Evolutionary conservation across 1,140 invertebrate genomes (phyloP).

Genomic region (Drosophila funebris): DNA sequence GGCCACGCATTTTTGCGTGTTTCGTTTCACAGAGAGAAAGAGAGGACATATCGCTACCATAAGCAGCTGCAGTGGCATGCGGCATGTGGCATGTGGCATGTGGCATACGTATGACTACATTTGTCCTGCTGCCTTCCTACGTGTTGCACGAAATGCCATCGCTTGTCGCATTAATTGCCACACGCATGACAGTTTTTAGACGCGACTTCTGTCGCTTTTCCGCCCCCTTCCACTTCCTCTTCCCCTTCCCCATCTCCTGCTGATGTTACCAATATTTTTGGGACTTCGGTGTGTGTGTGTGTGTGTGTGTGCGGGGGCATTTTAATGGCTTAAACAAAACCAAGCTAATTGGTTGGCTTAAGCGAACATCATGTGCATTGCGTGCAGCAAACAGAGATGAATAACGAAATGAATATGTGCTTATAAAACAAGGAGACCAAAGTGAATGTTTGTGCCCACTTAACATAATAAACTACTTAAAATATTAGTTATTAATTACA

Average conservation of each 20-base stretch:
- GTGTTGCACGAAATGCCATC: constrained; percentile 47
- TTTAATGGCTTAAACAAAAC: constrained; percentile 36
- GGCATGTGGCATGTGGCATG: constrained; percentile 21
- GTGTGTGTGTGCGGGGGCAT: too few species aligned
- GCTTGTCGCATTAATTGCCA: constrained; percentile 47
- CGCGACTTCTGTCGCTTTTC: background rate
- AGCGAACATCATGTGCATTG: background rate
- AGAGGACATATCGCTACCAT: background rate
- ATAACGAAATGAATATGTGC: background rate
- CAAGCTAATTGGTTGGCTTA: constrained; percentile 30
- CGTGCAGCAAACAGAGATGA: background rate
- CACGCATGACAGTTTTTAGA: constrained; percentile 46
- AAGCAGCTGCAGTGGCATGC: constrained; percentile 20
- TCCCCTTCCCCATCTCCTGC: background rate
- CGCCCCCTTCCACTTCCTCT: too few species aligned
- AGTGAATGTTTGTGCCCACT: too few species aligned
- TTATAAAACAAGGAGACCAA: too few species aligned
- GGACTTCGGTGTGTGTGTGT: too few species aligned
- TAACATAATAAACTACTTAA: too few species aligned
- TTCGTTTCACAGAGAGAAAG: constrained; percentile 16
- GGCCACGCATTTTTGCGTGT: constrained; percentile 35
- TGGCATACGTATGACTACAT: constrained; percentile 8
- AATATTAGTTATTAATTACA: background rate
- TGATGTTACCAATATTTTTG: background rate
- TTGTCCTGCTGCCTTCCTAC: constrained; percentile 21